Evolutionary conservation across 2,888 invertebrate genomes (phyloP), one percentile per base, ranked within the genome.

Genomic region (Parnassius apollo): DNA sequence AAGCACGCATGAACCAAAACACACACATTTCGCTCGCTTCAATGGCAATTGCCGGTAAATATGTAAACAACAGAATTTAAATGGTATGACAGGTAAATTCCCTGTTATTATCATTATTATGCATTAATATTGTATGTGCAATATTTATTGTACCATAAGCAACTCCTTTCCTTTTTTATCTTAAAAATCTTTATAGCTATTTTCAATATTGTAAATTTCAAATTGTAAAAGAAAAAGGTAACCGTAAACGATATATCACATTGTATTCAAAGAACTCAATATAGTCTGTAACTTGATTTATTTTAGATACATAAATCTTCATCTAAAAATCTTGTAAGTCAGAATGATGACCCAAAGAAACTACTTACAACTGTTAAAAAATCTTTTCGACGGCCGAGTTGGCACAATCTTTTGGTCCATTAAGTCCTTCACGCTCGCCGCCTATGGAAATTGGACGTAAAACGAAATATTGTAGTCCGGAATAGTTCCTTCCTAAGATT

Each of bases 381-480:
- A 83, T 80, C 80, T 80, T 83, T 82, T 80, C 78, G 81, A 77
- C 80, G 85, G 86, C 82, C 83, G 81, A 80, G 75, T 82, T 77
- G 79, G 76, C 77, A 84, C 88, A 91, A 91, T 91, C 88, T 90
- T 86, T 84, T 86, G 90, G 83, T 80, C 88, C 91, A 91, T 91
- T 91, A 89, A 88, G 82, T 82, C 78, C 77, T 91, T 90, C 90
- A 89, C 90, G 90, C 86, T 87, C 82, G 77, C 82, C 88, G 90
- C 82, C 82, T 91, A 91, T 91, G 91, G 88, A 91, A 88, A 91
- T 91, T 91, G 90, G 83, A 90, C 87, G 88, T 85, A 82, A 85
- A 86, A 83, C 86, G 85, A 86, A 90, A 88, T 89, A 89, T 88
- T 83, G 78, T 82, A 81, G 78, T 78, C 79, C 77, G 78, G 81